Percentiles rank a stretch among this genome's conserved stretches.
These are phyloP conservation scores for Limnodromus scolopaceus DNA, from an alignment of 2,797 vertebrate species.

Conservation along the genomic window DNA sequence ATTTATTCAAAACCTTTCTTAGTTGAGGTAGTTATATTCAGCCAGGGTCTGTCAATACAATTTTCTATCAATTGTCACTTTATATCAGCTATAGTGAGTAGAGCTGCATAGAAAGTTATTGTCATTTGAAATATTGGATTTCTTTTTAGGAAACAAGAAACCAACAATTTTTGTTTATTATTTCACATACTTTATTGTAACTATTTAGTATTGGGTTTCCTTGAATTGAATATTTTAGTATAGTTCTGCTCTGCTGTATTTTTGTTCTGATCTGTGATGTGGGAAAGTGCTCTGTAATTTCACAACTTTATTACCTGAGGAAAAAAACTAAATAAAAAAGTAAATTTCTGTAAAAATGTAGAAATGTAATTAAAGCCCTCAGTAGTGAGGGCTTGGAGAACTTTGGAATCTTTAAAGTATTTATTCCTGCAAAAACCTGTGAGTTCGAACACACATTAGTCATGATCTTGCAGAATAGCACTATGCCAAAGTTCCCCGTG, in stretches of 20 bases:
- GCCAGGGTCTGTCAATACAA: conserved; percentile 12
- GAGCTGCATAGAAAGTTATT: neutral
- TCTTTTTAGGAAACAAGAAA: neutral
- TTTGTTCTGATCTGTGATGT: neutral
- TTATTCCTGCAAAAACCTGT: neutral
- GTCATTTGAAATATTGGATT: neutral
- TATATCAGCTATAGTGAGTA: neutral
- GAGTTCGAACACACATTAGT: neutral
- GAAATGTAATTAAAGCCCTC: neutral
- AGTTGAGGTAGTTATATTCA: conserved; percentile 15
- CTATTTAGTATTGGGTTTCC: neutral
- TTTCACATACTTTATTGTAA: neutral
- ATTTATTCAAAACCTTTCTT: conserved; percentile 30
- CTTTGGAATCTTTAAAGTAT: neutral
- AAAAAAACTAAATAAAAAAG: neutral
- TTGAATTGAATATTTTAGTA: neutral
- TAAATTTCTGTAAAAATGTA: neutral
- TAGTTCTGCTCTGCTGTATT: neutral
- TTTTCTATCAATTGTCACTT: neutral
- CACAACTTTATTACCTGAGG: neutral
- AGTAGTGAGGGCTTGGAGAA: neutral
- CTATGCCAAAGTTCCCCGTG: neutral
- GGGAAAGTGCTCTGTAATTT: neutral
- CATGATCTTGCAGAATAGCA: neutral
- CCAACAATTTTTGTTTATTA: neutral